These are phyloP conservation scores for Scartelaos histophorus DNA, from an alignment of 2,113 vertebrate genomes.

Conservation along the genomic window DNA sequence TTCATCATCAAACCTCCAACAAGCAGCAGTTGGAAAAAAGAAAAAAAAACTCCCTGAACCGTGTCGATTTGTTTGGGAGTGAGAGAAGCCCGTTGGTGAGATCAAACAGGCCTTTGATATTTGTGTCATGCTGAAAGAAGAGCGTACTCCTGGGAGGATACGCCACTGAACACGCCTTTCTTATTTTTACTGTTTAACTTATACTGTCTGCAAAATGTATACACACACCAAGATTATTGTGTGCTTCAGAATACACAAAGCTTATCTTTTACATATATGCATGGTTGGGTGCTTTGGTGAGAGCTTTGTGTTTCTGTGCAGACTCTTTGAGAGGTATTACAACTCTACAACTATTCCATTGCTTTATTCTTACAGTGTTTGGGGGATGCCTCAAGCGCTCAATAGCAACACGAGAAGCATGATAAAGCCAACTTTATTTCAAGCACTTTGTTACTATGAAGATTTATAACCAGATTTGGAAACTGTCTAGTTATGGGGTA, in stretches of 20 bases:
- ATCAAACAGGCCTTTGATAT: conserved; percentile 74
- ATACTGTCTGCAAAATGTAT: conserved; percentile 35
- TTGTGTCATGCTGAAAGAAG: conserved; percentile 59
- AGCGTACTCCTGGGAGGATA: conserved; percentile 49
- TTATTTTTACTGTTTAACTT: conserved; percentile 63
- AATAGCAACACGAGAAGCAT: background rate
- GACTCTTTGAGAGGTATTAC: conserved; percentile 34
- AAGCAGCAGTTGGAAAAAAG: conserved; percentile 45
- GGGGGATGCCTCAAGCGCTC: background rate
- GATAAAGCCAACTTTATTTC: background rate
- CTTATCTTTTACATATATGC: conserved; percentile 17
- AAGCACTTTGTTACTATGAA: background rate
- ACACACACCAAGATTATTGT: conserved; percentile 40
- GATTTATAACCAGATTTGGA: background rate
- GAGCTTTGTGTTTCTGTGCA: conserved; percentile 20
- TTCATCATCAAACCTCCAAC: conserved; percentile 71
- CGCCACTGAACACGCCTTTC: conserved; percentile 40
- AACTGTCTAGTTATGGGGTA: background rate
- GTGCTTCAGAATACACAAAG: conserved; percentile 34
- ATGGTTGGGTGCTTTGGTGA: conserved; percentile 23
- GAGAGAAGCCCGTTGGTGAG: conserved; percentile 56
- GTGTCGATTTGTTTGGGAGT: conserved; percentile 65
- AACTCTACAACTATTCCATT: conserved; percentile 3
- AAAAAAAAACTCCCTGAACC: conserved; percentile 32
- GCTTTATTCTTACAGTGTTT: conserved; percentile 18